Percentiles rank a stretch among this genome's conserved stretches.
These are phyloP conservation scores for Megalopta genalis DNA, from an alignment of 1,140 invertebrate genomes.

Conservation along the genomic window DNA sequence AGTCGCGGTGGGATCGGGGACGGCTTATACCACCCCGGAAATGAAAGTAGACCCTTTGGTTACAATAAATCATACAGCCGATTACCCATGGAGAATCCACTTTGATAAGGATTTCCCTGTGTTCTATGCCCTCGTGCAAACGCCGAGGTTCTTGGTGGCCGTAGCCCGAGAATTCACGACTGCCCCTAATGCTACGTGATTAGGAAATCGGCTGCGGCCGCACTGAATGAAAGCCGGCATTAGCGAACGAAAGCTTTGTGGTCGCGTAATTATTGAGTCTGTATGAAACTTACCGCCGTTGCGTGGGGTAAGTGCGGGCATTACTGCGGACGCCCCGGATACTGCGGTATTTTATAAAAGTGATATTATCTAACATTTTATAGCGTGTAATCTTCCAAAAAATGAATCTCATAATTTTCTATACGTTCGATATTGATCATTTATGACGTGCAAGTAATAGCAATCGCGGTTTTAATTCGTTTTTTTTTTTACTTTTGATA, in stretches of 20 bases:
- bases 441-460: too few species aligned
- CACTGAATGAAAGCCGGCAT: not conserved
- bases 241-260: not conserved
- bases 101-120: conserved; percentile 52
- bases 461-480: too few species aligned
- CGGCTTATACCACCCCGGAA: conserved; percentile 45
- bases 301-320: too few species aligned
- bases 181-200: not conserved
- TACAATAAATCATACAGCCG: conserved; percentile 64
- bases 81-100: conserved; percentile 54
- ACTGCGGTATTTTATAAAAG: too few species aligned
- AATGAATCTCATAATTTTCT: too few species aligned
- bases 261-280: not conserved
- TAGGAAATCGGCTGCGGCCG: not conserved
- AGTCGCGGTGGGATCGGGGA: conserved; percentile 35
- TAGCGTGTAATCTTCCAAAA: too few species aligned
- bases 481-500: too few species aligned
- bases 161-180: not conserved
- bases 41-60: conserved; percentile 56
- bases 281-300: not conserved
- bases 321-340: too few species aligned
- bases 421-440: too few species aligned
- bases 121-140: not conserved
- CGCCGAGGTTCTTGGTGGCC: not conserved
- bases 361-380: too few species aligned